These are phyloP conservation scores for Eubasilissa regina DNA, from an alignment of 1,140 invertebrate species.

Conservation along the genomic window DNA sequence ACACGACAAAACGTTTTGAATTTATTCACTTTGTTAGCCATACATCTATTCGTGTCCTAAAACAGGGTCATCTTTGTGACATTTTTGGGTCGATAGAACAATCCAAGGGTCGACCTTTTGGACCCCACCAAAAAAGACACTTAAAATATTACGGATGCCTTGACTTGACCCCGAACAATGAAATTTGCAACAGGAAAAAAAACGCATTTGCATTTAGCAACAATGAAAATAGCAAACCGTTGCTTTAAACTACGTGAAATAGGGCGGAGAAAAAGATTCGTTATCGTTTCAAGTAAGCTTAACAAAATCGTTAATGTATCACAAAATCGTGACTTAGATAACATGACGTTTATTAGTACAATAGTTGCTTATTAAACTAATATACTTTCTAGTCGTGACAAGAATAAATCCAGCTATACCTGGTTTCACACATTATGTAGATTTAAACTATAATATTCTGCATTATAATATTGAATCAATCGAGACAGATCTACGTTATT, in stretches of 20 bases:
- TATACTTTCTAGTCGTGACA: background rate
- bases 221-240: constrained; percentile 22
- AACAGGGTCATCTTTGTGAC: constrained; percentile 48
- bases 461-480: no score
- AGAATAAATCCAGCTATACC: background rate
- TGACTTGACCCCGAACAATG: constrained; percentile 15
- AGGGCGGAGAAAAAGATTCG: background rate
- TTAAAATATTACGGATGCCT: constrained; percentile 14
- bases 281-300: background rate
- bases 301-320: background rate
- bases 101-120: constrained; percentile 54
- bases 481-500: no score
- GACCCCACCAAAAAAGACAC: background rate
- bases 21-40: constrained; percentile 22
- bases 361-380: background rate
- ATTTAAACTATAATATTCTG: no score
- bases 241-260: background rate
- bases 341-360: background rate
- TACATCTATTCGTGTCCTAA: background rate
- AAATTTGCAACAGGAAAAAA: background rate
- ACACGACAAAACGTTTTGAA: constrained; percentile 16
- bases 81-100: constrained; percentile 38
- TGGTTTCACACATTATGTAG: background rate
- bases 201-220: constrained; percentile 20
- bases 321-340: background rate